Evolutionary conservation across 2,888 invertebrate genomes (phyloP).

Genomic region (Caenorhabditis macrosperma): DNA sequence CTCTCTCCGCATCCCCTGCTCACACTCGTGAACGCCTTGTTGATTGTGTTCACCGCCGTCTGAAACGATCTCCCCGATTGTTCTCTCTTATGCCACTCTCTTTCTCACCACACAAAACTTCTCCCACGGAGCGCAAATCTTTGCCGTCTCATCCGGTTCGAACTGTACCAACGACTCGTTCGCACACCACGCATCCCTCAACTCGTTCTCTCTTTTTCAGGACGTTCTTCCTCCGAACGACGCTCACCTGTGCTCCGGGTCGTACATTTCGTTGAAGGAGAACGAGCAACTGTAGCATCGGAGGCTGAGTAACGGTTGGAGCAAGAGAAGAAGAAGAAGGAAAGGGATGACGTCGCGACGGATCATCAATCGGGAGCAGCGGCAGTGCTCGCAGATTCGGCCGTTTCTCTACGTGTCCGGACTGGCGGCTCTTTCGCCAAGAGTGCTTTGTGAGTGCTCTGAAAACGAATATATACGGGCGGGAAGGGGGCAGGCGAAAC

Average conservation of each 20-base stretch:
- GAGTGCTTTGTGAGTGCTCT: slow-evolving; percentile 69
- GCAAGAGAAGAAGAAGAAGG: slow-evolving; percentile 12
- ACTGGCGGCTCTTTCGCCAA: slow-evolving; percentile 66
- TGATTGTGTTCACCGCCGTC: slow-evolving; percentile 76
- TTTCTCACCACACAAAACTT: slow-evolving; percentile 74
- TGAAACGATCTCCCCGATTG: slow-evolving; percentile 48
- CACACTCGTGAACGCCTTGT: slow-evolving; percentile 76
- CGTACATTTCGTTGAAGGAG: slow-evolving; percentile 77
- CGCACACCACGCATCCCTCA: slow-evolving; percentile 77
- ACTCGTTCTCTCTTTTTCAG: slow-evolving; percentile 6
- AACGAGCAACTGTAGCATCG: slow-evolving; percentile 77
- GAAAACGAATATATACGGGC: neutral
- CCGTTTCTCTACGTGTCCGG: slow-evolving; percentile 72
- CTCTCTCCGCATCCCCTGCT: slow-evolving; percentile 73
- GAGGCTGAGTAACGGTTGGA: slow-evolving; percentile 47
- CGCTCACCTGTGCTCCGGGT: slow-evolving; percentile 70
- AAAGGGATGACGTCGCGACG: slow-evolving; percentile 67
- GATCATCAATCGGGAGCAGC: slow-evolving; percentile 69
- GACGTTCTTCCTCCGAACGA: neutral
- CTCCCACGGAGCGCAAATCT: slow-evolving; percentile 77
- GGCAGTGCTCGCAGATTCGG: slow-evolving; percentile 68
- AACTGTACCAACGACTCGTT: slow-evolving; percentile 73
- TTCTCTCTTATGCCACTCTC: neutral
- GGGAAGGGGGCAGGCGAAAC: neutral
- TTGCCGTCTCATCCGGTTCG: slow-evolving; percentile 72